Base-by-base conservation (phyloP, 2,888 invertebrate species). In the Agrenia bidenticulata region DNA sequence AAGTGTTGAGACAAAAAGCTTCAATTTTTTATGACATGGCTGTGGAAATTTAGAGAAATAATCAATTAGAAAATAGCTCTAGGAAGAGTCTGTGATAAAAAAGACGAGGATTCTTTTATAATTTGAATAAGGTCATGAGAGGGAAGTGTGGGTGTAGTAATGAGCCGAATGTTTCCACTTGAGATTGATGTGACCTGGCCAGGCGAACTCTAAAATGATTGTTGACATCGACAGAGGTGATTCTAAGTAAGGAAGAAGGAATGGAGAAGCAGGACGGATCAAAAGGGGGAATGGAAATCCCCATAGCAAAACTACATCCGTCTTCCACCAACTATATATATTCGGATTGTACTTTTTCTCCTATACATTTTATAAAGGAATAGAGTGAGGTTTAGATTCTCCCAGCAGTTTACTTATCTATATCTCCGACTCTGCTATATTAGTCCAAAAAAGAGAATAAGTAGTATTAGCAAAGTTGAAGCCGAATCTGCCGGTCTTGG, bases 281-380 rank as follows among this genome's bases (percentile, higher is more conserved):
- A 72, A 61, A 67, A 60, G 63, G 58, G 64, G 66, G 70, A 60
- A 65, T 67, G 66, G 63, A 72, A 72, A 69, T 66, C 66, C 69
- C 69, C 69, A 66, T 69, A 67, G 72, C 67, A 63, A 64, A 72
- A 66, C 45, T 45, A 45, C 59, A 32, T 59, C 55, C 51, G 59
- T 53, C 55, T 24, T 53, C 19, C 15, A 39, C 15, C 39, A 15
- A 15, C 49, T 49, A 63, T 42, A 57, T 32, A n/a, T n/a, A n/a
- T n/a, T 24, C 15, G 59, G 64, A 58, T 58, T 32, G 50, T 27
- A 21, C 61, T 39, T 7, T 39, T 7, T 39, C 7, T 39, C 15
- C 45, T 45, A 17, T 19, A n/a, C n/a, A n/a, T n/a, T n/a, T n/a
- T n/a, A n/a, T n/a, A n/a, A n/a, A 45, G 45, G n/a, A 45, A 15